Evolutionary conservation across 2,113 vertebrate genomes (phyloP).

Genomic region (Sylvia atricapilla): DNA sequence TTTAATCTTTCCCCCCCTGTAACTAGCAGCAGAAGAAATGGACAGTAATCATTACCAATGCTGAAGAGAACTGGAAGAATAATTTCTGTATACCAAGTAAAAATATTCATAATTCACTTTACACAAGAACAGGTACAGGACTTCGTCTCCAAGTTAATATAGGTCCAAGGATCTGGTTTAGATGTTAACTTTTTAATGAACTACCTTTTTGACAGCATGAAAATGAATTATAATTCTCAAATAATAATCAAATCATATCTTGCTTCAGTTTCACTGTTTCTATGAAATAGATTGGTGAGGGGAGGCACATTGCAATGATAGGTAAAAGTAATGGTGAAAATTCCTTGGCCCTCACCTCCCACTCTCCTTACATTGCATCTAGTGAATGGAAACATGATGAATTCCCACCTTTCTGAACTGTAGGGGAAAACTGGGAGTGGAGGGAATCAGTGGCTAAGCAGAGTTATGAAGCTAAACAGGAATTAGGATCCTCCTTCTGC

Average conservation of each 20-base stretch:
- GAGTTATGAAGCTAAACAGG: background rate
- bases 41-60: background rate
- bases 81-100: background rate
- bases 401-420: background rate
- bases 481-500: background rate
- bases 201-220: background rate
- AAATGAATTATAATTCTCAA: background rate
- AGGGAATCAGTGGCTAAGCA: background rate
- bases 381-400: background rate
- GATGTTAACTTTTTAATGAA: background rate
- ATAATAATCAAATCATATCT: background rate
- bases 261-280: background rate
- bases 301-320: background rate
- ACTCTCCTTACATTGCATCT: background rate
- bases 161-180: background rate
- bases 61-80: background rate
- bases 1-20: background rate
- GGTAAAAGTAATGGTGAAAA: background rate
- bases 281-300: background rate
- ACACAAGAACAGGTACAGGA: background rate
- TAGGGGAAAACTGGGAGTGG: background rate
- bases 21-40: background rate
- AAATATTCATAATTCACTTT: background rate
- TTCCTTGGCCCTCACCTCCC: background rate
- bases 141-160: background rate